phyloP scores from a whole-genome alignment of 1,140 invertebrate genomes.

The Drosophila bocki region DNA sequence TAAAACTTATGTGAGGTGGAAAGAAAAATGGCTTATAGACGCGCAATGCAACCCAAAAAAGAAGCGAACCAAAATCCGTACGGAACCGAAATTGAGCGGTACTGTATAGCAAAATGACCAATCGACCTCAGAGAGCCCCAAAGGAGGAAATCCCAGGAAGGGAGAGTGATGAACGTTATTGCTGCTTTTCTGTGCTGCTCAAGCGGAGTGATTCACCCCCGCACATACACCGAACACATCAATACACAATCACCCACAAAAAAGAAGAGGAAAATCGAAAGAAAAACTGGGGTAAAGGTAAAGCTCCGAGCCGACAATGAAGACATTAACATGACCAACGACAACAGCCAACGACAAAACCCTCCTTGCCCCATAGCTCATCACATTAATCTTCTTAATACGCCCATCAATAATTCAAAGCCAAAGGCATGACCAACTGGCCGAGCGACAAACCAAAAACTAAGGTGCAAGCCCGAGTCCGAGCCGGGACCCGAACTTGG shows the following conservation, averaged over 20 bases:
- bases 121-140: conserved; percentile 59
- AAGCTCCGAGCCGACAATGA: conserved; percentile 76
- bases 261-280: neutral
- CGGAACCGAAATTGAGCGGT: conserved; percentile 26
- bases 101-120: conserved; percentile 66
- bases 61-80: conserved; percentile 6
- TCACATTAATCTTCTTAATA: conserved; percentile 84
- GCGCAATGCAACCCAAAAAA: conserved; percentile 59
- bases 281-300: conserved; percentile 58
- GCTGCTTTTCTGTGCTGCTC: conserved; percentile 56
- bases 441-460: conserved; percentile 15
- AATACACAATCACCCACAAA: conserved; percentile 18
- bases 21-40: conserved; percentile 82
- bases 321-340: conserved; percentile 82
- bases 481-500: conserved; percentile 24
- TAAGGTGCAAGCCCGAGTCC: conserved; percentile 21
- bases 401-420: conserved; percentile 84
- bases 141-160: conserved; percentile 21
- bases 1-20: conserved; percentile 76
- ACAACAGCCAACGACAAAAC: conserved; percentile 74
- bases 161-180: conserved; percentile 75
- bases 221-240: conserved; percentile 24
- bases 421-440: conserved; percentile 73
- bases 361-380: conserved; percentile 69
- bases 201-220: conserved; percentile 58